phyloP scores from a whole-genome alignment of 2,888 invertebrate species.

The Periphyllus acericola region DNA sequence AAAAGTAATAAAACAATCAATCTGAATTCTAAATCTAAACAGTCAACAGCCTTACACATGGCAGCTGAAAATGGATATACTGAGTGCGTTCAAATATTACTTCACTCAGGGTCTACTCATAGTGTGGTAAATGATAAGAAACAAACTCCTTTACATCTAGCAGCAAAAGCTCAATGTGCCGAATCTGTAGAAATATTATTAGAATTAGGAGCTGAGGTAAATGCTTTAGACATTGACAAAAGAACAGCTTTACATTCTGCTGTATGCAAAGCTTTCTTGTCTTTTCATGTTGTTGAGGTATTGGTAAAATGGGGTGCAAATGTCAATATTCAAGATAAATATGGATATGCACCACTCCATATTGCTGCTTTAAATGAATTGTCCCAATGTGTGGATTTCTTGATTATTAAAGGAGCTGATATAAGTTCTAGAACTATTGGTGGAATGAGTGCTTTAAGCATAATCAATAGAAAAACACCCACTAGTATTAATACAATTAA shows the following conservation, averaged over 20 bases:
- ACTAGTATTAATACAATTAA: constrained; percentile 85
- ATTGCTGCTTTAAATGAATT: constrained; percentile 86
- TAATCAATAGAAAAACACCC: constrained; percentile 87
- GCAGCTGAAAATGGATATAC: constrained; percentile 89
- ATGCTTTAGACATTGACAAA: constrained; percentile 82
- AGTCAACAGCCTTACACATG: constrained; percentile 83
- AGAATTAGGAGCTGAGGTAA: constrained; percentile 81
- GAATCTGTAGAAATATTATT: constrained; percentile 84
- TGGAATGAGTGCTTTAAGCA: constrained; percentile 85
- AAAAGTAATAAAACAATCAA: constrained; percentile 79
- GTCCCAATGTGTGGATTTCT: constrained; percentile 84
- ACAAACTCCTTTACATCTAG: constrained; percentile 87
- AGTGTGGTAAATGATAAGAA: constrained; percentile 80
- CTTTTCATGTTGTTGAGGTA: constrained; percentile 81
- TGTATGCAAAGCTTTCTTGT: constrained; percentile 82
- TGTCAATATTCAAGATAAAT: constrained; percentile 85
- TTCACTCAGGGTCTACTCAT: constrained; percentile 81
- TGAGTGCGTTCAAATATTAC: constrained; percentile 80
- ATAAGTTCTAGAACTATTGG: constrained; percentile 89
- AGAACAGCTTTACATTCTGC: constrained; percentile 85
- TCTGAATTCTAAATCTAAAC: constrained; percentile 78
- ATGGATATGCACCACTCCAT: constrained; percentile 77
- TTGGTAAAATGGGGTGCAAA: constrained; percentile 83
- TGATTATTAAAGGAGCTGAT: constrained; percentile 87
- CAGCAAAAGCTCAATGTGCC: constrained; percentile 80